Base-by-base conservation (phyloP, 2,113 vertebrate species). In the Romanogobio albipinnatus region DNA sequence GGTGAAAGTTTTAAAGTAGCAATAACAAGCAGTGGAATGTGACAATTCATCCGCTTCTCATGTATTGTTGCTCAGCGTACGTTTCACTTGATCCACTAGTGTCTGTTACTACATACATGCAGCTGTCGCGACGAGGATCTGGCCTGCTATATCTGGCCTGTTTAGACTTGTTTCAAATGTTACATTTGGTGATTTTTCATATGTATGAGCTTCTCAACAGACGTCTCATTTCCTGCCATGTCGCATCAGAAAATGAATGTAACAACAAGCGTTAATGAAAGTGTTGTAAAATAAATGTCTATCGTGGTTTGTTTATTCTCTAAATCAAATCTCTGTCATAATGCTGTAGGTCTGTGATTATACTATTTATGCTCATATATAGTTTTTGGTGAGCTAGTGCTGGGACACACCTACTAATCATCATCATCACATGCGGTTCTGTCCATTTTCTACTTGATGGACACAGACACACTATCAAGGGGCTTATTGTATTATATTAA, bases 351-450 rank as follows among this genome's bases (percentile, higher is more conserved):
- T 61, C 14, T 62, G 14, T 81, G 14, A 62, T 62, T 58, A 17
- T 26, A 62, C 11, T 26, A 3, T 15, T 66, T 15, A 8, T 74
- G 64, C 2, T 51, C 13, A 14, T 49, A 13, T 29, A 5, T n/a
- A 26, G n/a, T n/a, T n/a, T 62, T 47, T 53, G 43, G 15, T 22
- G 79, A 49, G 62, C 43, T n/a, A 19, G 62, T 33, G 29, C 22
- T 64, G 33, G 51, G 81, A 76, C 87, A 88, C 81, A 81, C 87
- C 87, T 88, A 76, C 84, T 19, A 15, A 78, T 19, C 81, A 39
- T 68, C 81, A 39, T 68, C 58, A 76, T 9, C 75, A 59, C 61
- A 76, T 66, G 83, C 74, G 10, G 74, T 73, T 81, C 19, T 79
- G 39, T 76, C 68, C 29, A 51, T 75, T 66, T 15, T 76, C 24